These are phyloP conservation scores for Morone saxatilis DNA, from an alignment of 2,113 vertebrate genomes.

Conservation along the genomic window DNA sequence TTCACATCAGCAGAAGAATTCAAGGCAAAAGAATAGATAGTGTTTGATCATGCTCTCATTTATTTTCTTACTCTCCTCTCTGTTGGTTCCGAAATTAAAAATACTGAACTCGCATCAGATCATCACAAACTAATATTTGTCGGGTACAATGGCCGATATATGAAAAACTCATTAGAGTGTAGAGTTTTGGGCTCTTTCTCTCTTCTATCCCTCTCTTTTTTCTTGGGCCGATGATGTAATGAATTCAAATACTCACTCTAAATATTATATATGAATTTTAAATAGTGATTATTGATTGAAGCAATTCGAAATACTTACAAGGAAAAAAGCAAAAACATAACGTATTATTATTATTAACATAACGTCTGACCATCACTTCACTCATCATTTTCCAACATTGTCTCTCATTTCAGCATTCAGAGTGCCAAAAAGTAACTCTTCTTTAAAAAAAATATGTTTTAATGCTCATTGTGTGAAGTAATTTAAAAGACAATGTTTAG, in stretches of 20 bases:
- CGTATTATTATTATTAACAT: too few species aligned
- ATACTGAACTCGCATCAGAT: conserved; percentile 1
- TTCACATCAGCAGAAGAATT: conserved; percentile 8
- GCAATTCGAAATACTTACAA: background rate
- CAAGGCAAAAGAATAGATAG: conserved; percentile 9
- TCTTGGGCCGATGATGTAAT: background rate
- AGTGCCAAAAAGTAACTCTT: background rate
- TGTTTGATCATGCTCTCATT: conserved; percentile 7
- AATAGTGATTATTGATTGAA: background rate
- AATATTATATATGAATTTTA: conserved; percentile 1
- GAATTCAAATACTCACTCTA: conserved; percentile 2
- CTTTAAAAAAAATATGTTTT: background rate
- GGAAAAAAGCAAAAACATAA: background rate
- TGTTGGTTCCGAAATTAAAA: background rate
- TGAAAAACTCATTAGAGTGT: conserved; percentile 6
- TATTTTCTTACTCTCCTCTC: too few species aligned
- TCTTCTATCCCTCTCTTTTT: background rate
- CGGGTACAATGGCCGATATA: too few species aligned
- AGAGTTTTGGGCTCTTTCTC: background rate
- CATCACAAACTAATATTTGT: conserved; percentile 1
- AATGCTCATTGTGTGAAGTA: background rate
- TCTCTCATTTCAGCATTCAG: background rate
- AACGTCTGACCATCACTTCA: background rate
- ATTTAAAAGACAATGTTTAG: background rate
- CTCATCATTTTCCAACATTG: background rate